Base-by-base conservation (phyloP, 2,797 vertebrate species). In the Nasua narica region DNA sequence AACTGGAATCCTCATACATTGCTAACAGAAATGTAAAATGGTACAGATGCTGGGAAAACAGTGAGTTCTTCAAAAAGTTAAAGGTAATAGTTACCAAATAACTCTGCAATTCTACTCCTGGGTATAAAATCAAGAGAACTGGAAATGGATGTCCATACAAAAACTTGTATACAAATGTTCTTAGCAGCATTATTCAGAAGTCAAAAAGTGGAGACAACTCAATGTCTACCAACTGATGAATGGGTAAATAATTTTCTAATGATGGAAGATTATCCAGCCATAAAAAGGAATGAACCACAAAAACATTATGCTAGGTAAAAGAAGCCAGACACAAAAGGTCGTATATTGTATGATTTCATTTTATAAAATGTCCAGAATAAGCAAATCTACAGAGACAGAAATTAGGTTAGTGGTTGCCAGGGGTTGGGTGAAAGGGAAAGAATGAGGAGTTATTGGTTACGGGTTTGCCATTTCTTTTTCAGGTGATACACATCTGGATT, bases 401-500 rank as follows among this genome's bases (percentile, higher is more conserved):
- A 83, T 40, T 58, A 87, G 13, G 27, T 67, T 69, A 79, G 37
- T 67, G 8, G 16, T 52, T 79, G 19, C n/a, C 19, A 93, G 58
- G 16, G 74, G 21, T 37, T 60, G 16, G 65, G 29, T 46, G 12
- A 56, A 54, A 25, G 60, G 32, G 43, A 4, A 92, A 43, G 5
- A 77, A 77, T 13, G 21, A 35, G 52, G 37, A 84, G 8, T 88
- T 78, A 88, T 7, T 79, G 84, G 52, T 79, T 78, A 76, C 27
- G 37, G 32, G 69, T 72, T 77, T 84, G 18, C 37, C 9, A 50
- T 79, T 88, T 94, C n/a, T 62, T 94, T 77, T 43, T 40, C 56
- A 79, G 46, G 74, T 91, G 69, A 87, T 62, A 87, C 84, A 88
- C 77, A 86, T 74, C 74, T 87, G 27, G 27, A 91, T 83, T 77